A percentile compares a stretch with the other conserved stretches of the same genome.
phyloP scores from a whole-genome alignment of 2,888 invertebrate genomes.

The Ceraclea dissimilis region DNA sequence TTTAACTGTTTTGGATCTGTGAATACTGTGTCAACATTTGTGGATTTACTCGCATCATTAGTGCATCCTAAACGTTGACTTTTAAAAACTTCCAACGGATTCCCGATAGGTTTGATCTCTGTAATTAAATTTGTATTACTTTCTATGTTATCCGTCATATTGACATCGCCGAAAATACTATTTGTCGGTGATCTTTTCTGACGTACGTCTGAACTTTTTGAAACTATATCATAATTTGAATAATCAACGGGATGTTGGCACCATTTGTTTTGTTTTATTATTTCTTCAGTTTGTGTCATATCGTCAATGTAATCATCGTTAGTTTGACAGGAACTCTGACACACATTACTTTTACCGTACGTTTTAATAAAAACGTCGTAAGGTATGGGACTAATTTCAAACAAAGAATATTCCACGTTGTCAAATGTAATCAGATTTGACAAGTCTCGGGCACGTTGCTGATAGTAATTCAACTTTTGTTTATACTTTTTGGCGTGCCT shows the following conservation, averaged over 20 bases:
- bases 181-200: conserved; percentile 20
- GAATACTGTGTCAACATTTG: background rate
- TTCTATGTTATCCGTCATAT: background rate
- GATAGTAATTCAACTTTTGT: conserved; percentile 4
- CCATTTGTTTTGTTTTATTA: conserved; percentile 36
- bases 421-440: conserved; percentile 41
- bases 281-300: conserved; percentile 40
- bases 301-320: conserved; percentile 41
- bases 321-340: conserved; percentile 40
- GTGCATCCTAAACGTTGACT: conserved; percentile 18
- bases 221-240: conserved; percentile 33
- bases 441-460: conserved; percentile 37
- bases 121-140: conserved; percentile 31
- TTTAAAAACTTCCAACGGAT: conserved; percentile 17
- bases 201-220: conserved; percentile 25
- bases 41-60: too few relatives aligned
- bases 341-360: conserved; percentile 40
- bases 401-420: conserved; percentile 40
- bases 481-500: background rate
- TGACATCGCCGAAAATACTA: background rate
- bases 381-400: conserved; percentile 45
- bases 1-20: conserved; percentile 7
- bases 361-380: conserved; percentile 44
- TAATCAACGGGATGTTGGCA: conserved; percentile 42
- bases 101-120: conserved; percentile 31